Percentiles rank a stretch among this genome's conserved stretches.
These are phyloP conservation scores for Magallana gigas DNA, from an alignment of 1,140 invertebrate genomes.

Conservation along the genomic window DNA sequence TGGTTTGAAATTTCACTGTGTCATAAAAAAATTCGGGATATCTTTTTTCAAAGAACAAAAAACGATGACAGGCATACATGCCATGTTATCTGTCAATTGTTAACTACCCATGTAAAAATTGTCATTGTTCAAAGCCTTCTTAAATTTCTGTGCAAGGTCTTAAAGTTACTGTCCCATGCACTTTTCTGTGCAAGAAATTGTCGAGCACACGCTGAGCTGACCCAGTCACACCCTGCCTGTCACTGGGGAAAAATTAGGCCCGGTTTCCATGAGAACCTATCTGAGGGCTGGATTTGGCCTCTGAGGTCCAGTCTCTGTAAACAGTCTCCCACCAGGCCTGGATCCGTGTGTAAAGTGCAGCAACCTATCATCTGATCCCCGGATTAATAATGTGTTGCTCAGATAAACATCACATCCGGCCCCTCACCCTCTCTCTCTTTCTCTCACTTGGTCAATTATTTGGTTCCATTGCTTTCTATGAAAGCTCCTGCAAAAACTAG, in stretches of 20 bases:
- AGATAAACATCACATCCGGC: conserved; percentile 16
- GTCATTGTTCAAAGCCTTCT: conserved; percentile 10
- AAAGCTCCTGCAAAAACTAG: conserved; percentile 6
- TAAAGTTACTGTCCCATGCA: conserved; percentile 6
- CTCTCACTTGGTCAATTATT: conserved; percentile 23
- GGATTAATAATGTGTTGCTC: conserved; percentile 28
- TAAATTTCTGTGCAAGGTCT: neutral
- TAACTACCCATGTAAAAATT: conserved; percentile 20
- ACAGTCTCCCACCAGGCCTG: conserved; percentile 1
- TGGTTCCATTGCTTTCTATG: conserved; percentile 18
- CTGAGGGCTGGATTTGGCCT: neutral
- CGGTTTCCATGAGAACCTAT: neutral
- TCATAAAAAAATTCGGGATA: conserved; percentile 13
- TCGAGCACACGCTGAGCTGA: neutral
- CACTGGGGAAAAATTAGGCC: neutral
- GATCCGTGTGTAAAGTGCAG: neutral
- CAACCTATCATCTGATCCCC: neutral
- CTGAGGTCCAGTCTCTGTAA: neutral
- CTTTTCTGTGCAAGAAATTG: neutral
- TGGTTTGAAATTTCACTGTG: conserved; percentile 2
- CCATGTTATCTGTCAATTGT: neutral
- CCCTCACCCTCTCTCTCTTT: neutral
- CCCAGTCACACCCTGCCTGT: neutral
- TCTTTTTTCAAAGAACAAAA: conserved; percentile 16
- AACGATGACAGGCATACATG: conserved; percentile 1